Percentiles rank a stretch among this genome's conserved stretches.
These are phyloP conservation scores for Ariopsis seemanni DNA, from an alignment of 2,113 vertebrate genomes.

Conservation along the genomic window DNA sequence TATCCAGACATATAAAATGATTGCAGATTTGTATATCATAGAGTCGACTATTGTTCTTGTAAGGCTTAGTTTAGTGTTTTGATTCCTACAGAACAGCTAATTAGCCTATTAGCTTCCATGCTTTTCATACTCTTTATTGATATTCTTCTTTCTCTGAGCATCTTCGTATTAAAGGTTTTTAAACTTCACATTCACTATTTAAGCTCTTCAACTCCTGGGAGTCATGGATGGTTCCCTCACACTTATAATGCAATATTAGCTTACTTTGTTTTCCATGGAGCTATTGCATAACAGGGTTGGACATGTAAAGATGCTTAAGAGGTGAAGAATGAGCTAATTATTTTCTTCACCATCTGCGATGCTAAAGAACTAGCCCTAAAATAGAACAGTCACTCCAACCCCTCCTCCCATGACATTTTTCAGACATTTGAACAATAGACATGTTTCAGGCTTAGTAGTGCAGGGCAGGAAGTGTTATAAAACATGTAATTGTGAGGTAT, in stretches of 20 bases:
- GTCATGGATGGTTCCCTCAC: background rate
- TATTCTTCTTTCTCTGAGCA: background rate
- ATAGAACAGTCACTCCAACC: background rate
- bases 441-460: background rate
- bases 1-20: too few species aligned
- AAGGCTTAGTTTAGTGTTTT: background rate
- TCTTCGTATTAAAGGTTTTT: background rate
- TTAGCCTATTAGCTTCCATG: background rate
- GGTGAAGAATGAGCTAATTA: background rate
- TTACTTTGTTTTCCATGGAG: background rate
- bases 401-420: background rate
- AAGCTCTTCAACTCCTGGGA: background rate
- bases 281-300: background rate
- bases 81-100: background rate
- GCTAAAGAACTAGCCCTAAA: background rate
- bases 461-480: conserved; percentile 1
- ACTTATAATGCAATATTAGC: background rate
- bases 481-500: conserved; percentile 16
- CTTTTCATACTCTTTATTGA: background rate
- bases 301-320: background rate
- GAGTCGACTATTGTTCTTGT: too few species aligned
- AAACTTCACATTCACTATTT: background rate
- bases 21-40: too few species aligned
- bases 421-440: background rate
- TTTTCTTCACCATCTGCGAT: background rate